Base-by-base conservation (phyloP, 2,113 vertebrate species). In the Verasper variegatus region DNA sequence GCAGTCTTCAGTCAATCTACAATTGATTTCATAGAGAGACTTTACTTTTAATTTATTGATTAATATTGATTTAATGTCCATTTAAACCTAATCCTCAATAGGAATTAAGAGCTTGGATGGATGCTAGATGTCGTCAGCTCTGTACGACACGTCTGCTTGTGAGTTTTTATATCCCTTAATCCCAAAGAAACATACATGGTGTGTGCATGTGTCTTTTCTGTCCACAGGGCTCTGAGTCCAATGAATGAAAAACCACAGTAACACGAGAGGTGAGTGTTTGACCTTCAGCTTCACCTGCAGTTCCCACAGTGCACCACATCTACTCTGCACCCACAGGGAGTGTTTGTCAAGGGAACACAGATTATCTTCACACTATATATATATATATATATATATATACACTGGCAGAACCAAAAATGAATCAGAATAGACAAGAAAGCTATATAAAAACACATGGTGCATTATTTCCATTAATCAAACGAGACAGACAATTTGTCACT, bases 211-310 rank as follows among this genome's bases (percentile, higher is more conserved):
- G 15, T 3, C 14, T 58, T 23, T 37, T 73, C 27, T 27, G 45
- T 26, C 27, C 13, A 31, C 15, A 45, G 45, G 35, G 35, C 35
- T 26, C 42, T 47, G 4, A 5, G 45, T 26, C 8, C 57, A 8
- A 47, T 0, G 7, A 23, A 49, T n/a, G 13, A 40, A 62, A 62
- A 56, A 35, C 12, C 23, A 56, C 35, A 35, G 24, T 17, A 54
- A 62, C 2, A 54, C 31, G 70, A 57, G 15, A 37, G 68, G 14
- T 21, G 26, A 31, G 23, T n/a, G 2, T 70, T 69, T 70, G 80
- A 83, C 77, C 86, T 89, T 89, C 66, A 86, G 26, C 45, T 63
- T 88, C 18, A 55, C 55, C 77, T 66, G 27, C 14, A 45, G 13
- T 24, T 66, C 21, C n/a, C 42, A 59, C 63, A 37, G 57, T 27